A percentile compares a stretch with the other conserved stretches of the same genome.
Conservation (phyloP, 2,888 invertebrate genomes). For the Caprella mutica region DNA sequence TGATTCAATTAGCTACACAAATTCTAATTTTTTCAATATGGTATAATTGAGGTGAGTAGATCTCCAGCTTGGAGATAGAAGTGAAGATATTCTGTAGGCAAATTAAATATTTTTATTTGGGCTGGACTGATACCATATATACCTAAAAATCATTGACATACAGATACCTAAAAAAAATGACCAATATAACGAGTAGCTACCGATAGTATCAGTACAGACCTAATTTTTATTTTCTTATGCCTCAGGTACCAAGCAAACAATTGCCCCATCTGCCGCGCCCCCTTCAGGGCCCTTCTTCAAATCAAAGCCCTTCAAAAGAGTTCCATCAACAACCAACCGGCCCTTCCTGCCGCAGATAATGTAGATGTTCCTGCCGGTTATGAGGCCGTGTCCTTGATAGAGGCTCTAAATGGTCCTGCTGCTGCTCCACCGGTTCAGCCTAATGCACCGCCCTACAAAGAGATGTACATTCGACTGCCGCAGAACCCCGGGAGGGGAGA, state of each 20-base stretch:
- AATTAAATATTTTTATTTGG: no score
- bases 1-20: no score
- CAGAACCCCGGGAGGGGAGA: constrained; percentile 17
- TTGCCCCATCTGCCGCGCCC: constrained; percentile 98
- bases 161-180: no score
- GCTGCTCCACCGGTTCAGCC: constrained; percentile 26
- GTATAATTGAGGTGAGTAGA: no score
- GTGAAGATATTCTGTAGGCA: no score
- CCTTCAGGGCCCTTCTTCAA: constrained; percentile 90
- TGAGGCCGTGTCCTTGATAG: constrained; percentile 84
- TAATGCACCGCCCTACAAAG: constrained; percentile 20
- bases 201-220: no score
- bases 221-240: constrained; percentile 34
- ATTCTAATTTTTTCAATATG: no score
- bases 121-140: no score
- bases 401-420: constrained; percentile 85
- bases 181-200: no score
- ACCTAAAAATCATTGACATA: no score
- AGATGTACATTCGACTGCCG: constrained; percentile 27
- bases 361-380: constrained; percentile 86
- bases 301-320: constrained; percentile 81
- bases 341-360: constrained; percentile 35
- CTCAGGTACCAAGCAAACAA: constrained; percentile 61
- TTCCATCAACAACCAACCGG: constrained; percentile 36
- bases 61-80: no score